Evolutionary conservation across 2,888 invertebrate species (phyloP), one percentile per base, ranked within the genome.

Genomic region (Perizoma flavofasciatum): DNA sequence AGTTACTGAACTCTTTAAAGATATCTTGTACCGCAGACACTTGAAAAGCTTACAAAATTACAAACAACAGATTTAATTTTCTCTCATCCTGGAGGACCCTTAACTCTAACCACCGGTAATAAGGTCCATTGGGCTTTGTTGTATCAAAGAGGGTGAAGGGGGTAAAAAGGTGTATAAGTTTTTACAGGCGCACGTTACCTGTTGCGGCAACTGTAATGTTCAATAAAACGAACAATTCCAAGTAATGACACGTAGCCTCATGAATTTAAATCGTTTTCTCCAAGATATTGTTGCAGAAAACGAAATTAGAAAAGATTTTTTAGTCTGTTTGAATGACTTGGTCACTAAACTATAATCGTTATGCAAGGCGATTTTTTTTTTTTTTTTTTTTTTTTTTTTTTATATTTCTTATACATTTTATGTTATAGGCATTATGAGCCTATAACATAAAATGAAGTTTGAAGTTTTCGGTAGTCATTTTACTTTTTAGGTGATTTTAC

Each of bases 141-240:
- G 60, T 61, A 61, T 62, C 6, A 61, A 44, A 51, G 40, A 41
- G 54, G 58, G 54, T 41, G 33, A 50, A 46, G 7, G 11, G 72
- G 70, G 71, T 63, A 66, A 64, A 69, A 66, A 59, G 58, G 68
- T 71, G 71, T 75, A 70, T 66, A 69, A 73, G 69, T 74, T 77
- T 79, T 78, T 77, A 77, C 74, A 71, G 68, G 71, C 75, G 69
- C 74, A 64, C 57, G 69, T 81, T 82, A 88, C 88, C 87, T 88
- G 88, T 88, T 88, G 88, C 82, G 67, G 67, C 72, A 77, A 82
- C 73, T 77, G 85, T 86, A 83, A 87, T 84, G 82, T 77, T 75
- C 82, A 79, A 86, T 88, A 85, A 87, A 85, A 80, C 74, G 77
- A 77, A 79, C 82, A 77, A 74, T 80, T 73, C 71, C 73, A 71